Evolutionary conservation across 1,140 invertebrate genomes (phyloP).

Genomic region (Caenorhabditis elegans): WBcel235 BX284605.5:13019501-13020000

Average conservation of each 20-base stretch:
- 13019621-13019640: too few species aligned
- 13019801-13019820: not conserved
- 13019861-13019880: too few species aligned
- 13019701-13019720: too few species aligned
- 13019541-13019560: conserved; percentile 63
- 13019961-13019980: conserved; percentile 63
- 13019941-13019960: conserved; percentile 63
- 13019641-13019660: too few species aligned
- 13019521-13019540: conserved; percentile 38
- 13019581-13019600: conserved; percentile 50
- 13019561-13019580: conserved; percentile 60
- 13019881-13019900: not conserved
- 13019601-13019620: not conserved
- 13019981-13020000: conserved; percentile 62
- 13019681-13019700: too few species aligned
- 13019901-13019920: conserved; percentile 66
- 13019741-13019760: too few species aligned
- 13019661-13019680: too few species aligned
- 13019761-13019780: too few species aligned
- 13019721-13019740: too few species aligned
- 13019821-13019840: too few species aligned
- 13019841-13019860: too few species aligned
- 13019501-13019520: conserved; percentile 24
- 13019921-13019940: conserved; percentile 67
- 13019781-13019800: too few species aligned